Percentiles rank a stretch among this genome's conserved stretches.
phyloP scores from a whole-genome alignment of 2,888 invertebrate species.

The Amphipoea lucens region DNA sequence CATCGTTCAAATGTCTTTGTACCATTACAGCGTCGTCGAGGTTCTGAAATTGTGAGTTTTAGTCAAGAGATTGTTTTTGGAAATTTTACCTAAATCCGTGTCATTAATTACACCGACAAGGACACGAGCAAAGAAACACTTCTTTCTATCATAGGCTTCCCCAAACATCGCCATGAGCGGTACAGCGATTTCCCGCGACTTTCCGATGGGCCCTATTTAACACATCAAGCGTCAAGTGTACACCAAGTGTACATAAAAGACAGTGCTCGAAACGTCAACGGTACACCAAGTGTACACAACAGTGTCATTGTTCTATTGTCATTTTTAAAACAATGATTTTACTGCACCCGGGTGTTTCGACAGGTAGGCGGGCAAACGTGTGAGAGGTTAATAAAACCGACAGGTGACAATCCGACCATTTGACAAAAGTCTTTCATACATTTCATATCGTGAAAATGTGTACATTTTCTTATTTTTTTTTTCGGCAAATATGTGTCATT shows the following conservation, averaged over 20 bases:
- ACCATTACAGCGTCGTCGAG: conserved; percentile 37
- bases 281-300: too few relatives aligned
- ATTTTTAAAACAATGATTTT: too few relatives aligned
- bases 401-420: neutral
- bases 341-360: too few relatives aligned
- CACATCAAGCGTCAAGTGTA: too few relatives aligned
- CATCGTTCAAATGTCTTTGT: conserved; percentile 52
- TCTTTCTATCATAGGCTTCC: neutral
- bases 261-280: too few relatives aligned
- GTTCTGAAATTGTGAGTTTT: conserved; percentile 45
- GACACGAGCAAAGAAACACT: neutral
- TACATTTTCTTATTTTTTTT: neutral
- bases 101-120: neutral
- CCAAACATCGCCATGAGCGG: neutral
- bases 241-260: too few relatives aligned
- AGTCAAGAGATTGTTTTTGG: neutral
- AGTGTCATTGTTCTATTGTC: too few relatives aligned
- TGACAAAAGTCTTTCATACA: neutral
- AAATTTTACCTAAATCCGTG: neutral
- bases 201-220: neutral
- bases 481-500: neutral
- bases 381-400: neutral
- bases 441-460: neutral
- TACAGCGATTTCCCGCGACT: neutral
- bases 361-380: too few relatives aligned